phyloP scores from a whole-genome alignment of 2,113 vertebrate species.

The Sarotherodon lohbergeri region DNA sequence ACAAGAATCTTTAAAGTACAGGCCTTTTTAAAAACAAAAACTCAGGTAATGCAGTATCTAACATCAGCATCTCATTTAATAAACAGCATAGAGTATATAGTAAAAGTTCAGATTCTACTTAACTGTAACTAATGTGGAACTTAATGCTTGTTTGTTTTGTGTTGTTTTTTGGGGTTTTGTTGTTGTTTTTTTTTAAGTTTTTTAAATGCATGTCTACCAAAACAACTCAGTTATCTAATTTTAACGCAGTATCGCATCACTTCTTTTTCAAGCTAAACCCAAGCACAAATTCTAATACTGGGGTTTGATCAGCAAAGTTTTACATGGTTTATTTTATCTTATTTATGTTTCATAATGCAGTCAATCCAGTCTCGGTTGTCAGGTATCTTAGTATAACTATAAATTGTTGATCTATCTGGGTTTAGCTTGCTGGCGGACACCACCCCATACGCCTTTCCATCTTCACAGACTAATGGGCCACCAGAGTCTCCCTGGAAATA shows the following conservation, averaged over 20 bases:
- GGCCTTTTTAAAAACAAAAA: background rate
- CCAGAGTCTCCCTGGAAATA: slow-evolving; percentile 80
- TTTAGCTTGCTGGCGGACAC: slow-evolving; percentile 28
- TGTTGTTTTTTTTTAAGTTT: background rate
- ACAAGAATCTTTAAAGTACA: background rate
- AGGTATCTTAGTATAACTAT: slow-evolving; percentile 68
- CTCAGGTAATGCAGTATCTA: background rate
- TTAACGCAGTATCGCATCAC: background rate
- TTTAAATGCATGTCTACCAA: background rate
- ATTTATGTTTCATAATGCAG: background rate
- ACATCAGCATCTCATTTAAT: background rate
- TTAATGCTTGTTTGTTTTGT: background rate
- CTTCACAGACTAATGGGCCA: background rate
- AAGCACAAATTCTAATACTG: background rate
- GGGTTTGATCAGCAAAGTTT: background rate
- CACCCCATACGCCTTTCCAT: slow-evolving; percentile 65
- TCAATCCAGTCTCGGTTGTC: slow-evolving; percentile 43
- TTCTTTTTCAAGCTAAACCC: background rate
- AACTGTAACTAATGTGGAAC: background rate
- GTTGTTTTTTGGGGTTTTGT: background rate
- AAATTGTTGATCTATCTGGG: background rate
- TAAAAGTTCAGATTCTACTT: background rate
- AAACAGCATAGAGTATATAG: background rate
- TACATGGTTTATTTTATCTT: background rate
- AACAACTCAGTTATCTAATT: background rate